A percentile compares a stretch with the other conserved stretches of the same genome.
Conservation (phyloP, 2,888 invertebrate genomes). For the Noctua janthe region DNA sequence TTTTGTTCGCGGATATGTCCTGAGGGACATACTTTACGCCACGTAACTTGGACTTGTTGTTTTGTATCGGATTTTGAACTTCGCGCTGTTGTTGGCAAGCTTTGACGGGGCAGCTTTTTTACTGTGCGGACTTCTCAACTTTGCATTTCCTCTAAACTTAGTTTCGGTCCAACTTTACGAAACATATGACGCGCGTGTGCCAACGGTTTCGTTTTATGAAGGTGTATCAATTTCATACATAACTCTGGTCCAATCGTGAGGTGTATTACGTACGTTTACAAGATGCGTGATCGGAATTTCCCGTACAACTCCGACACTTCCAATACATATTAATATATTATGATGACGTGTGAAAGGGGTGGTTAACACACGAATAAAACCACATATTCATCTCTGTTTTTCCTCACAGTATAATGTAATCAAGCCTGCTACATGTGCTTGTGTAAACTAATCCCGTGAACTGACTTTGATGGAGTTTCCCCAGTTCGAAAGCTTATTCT, state of each 20-base stretch:
- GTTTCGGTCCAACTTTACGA: slow-evolving; percentile 40
- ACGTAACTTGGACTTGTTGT: slow-evolving; percentile 63
- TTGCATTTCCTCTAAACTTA: slow-evolving; percentile 51
- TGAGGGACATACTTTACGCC: slow-evolving; percentile 69
- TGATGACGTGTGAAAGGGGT: slow-evolving; percentile 39
- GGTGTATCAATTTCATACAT: slow-evolving; percentile 40
- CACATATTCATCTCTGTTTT: slow-evolving; percentile 40
- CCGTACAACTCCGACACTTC: slow-evolving; percentile 34
- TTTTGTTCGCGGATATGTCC: slow-evolving; percentile 73
- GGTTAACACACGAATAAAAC: slow-evolving; percentile 40
- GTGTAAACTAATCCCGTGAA: slow-evolving; percentile 50
- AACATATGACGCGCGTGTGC: slow-evolving; percentile 47
- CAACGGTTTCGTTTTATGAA: slow-evolving; percentile 39
- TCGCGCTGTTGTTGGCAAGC: slow-evolving; percentile 65
- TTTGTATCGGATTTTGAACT: slow-evolving; percentile 65
- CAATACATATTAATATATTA: slow-evolving; percentile 66
- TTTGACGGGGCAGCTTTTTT: slow-evolving; percentile 60
- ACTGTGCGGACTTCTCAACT: slow-evolving; percentile 47
- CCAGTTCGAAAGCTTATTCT: slow-evolving; percentile 54
- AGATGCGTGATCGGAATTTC: slow-evolving; percentile 62
- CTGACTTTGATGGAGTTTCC: slow-evolving; percentile 64
- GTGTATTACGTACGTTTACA: slow-evolving; percentile 54
- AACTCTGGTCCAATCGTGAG: slow-evolving; percentile 27
- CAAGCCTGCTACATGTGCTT: slow-evolving; percentile 43
- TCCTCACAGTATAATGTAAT: slow-evolving; percentile 49